Base-by-base conservation (phyloP, 2,113 vertebrate genomes). In the Phalacrocorax pelagicus region DNA sequence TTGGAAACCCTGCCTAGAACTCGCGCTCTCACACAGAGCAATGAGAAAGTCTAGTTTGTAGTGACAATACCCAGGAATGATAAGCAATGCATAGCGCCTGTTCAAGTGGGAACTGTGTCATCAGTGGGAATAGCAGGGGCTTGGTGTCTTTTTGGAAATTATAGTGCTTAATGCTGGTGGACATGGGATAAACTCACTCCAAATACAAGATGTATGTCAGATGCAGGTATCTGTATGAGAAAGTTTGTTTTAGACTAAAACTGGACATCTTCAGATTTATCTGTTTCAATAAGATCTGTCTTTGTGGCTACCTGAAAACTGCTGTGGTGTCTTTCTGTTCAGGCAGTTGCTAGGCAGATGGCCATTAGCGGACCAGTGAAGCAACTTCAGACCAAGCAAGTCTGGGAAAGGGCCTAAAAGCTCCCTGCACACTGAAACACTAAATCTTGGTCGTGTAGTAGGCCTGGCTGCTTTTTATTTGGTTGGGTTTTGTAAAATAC, bases 1-100 rank as follows among this genome's bases (percentile, higher is more conserved):
- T 88, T 86, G 87, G 87, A 93, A 88, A 69, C 78, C 59, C 81
- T 91, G 65, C 63, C 67, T 96, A 65, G 91, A 92, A 67, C 32
- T 65, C 40, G 71, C 6, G 77, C 5, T 82, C 72, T 94, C 77
- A 86, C 36, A 36, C 40, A 36, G 52, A 94, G 75, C 42, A 78
- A 19, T 84, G 82, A 90, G 79, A 78, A 94, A 52, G 40, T 90
- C 46, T 59, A 38, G 49, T 93, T 85, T 80, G 16, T 66, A 65
- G 51, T 74, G 90, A 57, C 63, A 81, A 20, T 80, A 71, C 23
- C 5, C 29, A 62, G 61, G 59, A 90, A 26, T 42, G 47, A 59
- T 27, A 52, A 66, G 62, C 66, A 59, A 5, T 81, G 14, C 40
- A 89, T 70, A 62, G n/a, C 44, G 54, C 72, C 86, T 73, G 1